These are phyloP conservation scores for Ischnus inquisitorius DNA, from an alignment of 2,888 invertebrate species.

Conservation along the genomic window DNA sequence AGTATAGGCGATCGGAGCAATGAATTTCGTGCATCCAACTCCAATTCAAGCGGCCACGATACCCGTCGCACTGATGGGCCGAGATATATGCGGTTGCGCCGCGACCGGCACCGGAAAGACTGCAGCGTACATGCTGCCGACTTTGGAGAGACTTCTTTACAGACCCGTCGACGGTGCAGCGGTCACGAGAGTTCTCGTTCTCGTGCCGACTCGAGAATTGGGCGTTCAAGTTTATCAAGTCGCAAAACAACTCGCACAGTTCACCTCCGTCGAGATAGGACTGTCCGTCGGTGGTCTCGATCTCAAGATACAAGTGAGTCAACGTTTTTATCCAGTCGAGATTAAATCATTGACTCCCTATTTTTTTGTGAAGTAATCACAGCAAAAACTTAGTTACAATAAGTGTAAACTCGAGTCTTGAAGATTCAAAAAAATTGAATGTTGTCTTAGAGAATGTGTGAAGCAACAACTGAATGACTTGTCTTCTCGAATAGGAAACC, in stretches of 20 bases:
- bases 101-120: slow-evolving; percentile 99
- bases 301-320: slow-evolving; percentile 89
- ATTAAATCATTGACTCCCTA: background rate
- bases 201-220: slow-evolving; percentile 98
- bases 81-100: slow-evolving; percentile 99
- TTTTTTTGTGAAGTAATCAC: background rate
- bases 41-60: slow-evolving; percentile 98
- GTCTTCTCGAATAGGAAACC: slow-evolving; percentile 87
- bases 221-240: slow-evolving; percentile 99
- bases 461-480: background rate
- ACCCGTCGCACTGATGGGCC: slow-evolving; percentile 95
- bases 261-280: slow-evolving; percentile 93
- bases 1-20: slow-evolving; percentile 91
- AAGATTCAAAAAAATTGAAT: background rate
- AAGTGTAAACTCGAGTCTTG: background rate
- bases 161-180: slow-evolving; percentile 90
- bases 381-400: background rate
- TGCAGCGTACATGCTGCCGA: slow-evolving; percentile 99
- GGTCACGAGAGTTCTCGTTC: slow-evolving; percentile 94
- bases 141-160: slow-evolving; percentile 96
- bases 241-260: slow-evolving; percentile 95
- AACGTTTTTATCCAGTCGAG: slow-evolving; percentile 34
- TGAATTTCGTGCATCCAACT: slow-evolving; percentile 97
- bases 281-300: slow-evolving; percentile 96
- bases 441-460: background rate